Conservation (phyloP, 2,888 invertebrate genomes). For the Drosophila rubida region DNA sequence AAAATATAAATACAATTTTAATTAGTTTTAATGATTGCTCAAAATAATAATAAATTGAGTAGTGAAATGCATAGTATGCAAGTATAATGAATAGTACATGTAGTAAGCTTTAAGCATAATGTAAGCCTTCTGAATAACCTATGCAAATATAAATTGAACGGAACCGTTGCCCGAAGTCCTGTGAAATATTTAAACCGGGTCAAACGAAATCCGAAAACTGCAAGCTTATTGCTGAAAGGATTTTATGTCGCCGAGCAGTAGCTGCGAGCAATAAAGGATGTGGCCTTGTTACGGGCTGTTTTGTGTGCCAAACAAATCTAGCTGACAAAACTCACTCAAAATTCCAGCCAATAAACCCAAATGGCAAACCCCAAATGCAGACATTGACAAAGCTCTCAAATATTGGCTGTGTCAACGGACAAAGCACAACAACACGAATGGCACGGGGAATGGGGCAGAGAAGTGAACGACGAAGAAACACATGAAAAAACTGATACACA, state of each 20-base stretch:
- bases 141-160: slow-evolving; percentile 2
- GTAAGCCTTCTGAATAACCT: too few species aligned
- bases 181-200: slow-evolving; percentile 21
- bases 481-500: slow-evolving; percentile 41
- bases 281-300: slow-evolving; percentile 33
- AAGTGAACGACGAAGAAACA: slow-evolving; percentile 6
- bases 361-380: slow-evolving; percentile 56
- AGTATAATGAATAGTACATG: too few species aligned
- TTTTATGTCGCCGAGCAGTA: not conserved
- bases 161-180: not conserved
- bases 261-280: slow-evolving; percentile 30
- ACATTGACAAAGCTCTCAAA: slow-evolving; percentile 77
- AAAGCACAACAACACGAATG: slow-evolving; percentile 10
- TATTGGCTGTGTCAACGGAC: slow-evolving; percentile 62
- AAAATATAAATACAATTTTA: too few species aligned
- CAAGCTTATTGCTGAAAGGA: slow-evolving; percentile 22
- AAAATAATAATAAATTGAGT: too few species aligned
- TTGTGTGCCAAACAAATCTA: slow-evolving; percentile 39
- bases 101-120: too few species aligned
- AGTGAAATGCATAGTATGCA: too few species aligned
- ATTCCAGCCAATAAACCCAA: slow-evolving; percentile 62
- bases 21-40: too few species aligned
- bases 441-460: not conserved
- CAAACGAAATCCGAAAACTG: slow-evolving; percentile 10
- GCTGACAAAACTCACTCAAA: slow-evolving; percentile 48